Evolutionary conservation across 2,113 vertebrate species (phyloP).

Genomic region (Ailurus styani): DNA sequence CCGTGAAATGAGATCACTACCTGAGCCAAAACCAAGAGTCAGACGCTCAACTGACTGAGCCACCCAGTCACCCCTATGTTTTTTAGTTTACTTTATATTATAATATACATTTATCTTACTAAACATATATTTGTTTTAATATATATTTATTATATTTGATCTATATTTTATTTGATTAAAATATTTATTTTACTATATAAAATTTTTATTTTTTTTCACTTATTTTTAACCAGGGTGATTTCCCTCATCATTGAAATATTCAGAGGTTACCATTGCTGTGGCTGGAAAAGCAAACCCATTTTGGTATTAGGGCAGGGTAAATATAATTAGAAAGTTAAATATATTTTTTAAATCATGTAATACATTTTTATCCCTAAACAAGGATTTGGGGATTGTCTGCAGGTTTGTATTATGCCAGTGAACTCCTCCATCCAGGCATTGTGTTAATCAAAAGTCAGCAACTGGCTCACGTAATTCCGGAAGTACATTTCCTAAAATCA

Average conservation of each 20-base stretch:
- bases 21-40: neutral
- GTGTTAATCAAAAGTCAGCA: conserved; percentile 41
- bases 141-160: neutral
- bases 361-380: conserved; percentile 40
- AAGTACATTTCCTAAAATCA: neutral
- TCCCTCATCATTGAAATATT: neutral
- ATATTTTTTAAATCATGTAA: conserved; percentile 35
- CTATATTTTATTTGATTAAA: neutral
- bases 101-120: neutral
- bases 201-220: neutral
- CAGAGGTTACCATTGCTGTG: neutral
- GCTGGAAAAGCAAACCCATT: neutral
- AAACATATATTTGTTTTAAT: neutral
- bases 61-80: neutral
- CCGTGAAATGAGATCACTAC: neutral
- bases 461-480: neutral
- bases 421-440: neutral
- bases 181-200: neutral
- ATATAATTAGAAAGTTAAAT: conserved; percentile 33
- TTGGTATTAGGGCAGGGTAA: neutral
- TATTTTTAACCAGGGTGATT: neutral
- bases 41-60: neutral
- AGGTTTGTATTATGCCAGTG: neutral
- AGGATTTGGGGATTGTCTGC: conserved; percentile 41
- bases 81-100: neutral